Conservation (phyloP, 2,797 vertebrate species). For the Sebastes taczanowskii region DNA sequence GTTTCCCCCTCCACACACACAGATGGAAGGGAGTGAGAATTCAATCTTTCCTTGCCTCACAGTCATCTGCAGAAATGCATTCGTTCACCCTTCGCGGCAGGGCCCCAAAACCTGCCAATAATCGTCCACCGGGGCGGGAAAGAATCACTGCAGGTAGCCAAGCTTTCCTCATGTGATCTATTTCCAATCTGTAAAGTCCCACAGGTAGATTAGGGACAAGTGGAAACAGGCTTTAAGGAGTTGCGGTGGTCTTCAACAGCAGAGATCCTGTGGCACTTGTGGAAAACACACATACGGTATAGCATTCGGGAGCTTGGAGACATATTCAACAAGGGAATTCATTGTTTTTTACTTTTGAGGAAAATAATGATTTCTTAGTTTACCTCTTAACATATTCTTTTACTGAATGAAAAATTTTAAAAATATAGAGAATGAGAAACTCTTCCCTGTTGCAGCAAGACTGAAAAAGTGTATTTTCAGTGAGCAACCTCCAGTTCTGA, state of each 20-base stretch:
- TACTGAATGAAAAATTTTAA: background rate
- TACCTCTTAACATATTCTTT: background rate
- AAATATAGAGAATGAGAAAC: background rate
- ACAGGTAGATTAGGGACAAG: slow-evolving; percentile 70
- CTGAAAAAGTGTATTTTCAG: background rate
- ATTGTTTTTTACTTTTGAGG: background rate
- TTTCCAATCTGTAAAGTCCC: slow-evolving; percentile 73
- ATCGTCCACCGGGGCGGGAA: slow-evolving; percentile 56
- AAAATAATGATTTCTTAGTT: background rate
- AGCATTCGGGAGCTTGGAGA: background rate
- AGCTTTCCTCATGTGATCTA: slow-evolving; percentile 70
- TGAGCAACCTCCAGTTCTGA: no score
- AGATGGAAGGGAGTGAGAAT: slow-evolving; percentile 73
- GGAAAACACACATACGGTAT: background rate
- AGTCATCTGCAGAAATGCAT: slow-evolving; percentile 79
- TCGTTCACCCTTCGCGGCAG: slow-evolving; percentile 68
- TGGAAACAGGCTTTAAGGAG: slow-evolving; percentile 33
- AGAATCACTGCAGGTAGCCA: slow-evolving; percentile 66
- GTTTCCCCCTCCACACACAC: slow-evolving; percentile 56
- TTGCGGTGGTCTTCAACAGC: slow-evolving; percentile 17
- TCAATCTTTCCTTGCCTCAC: slow-evolving; percentile 79
- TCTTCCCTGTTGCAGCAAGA: background rate
- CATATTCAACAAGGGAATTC: background rate
- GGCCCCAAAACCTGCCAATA: slow-evolving; percentile 75
- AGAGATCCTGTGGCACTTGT: slow-evolving; percentile 6